Evolutionary conservation across 2,888 invertebrate species (phyloP).

Genomic region (Rhopalosiphum nymphaeae): DNA sequence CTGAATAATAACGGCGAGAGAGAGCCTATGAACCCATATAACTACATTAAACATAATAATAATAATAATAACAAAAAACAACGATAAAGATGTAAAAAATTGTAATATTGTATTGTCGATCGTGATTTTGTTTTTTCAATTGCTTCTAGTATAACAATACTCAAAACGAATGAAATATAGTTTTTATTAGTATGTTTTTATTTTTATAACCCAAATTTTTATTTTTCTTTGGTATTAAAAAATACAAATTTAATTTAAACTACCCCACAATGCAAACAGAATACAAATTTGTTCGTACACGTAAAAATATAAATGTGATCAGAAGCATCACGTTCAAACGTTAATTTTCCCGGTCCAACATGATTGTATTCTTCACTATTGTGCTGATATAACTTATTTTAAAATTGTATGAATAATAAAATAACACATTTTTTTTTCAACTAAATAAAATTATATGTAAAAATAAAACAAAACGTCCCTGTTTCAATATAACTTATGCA

Average conservation of each 20-base stretch:
- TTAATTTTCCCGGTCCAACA: neutral
- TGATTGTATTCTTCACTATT: neutral
- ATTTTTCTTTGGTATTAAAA: neutral
- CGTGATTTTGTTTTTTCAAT: neutral
- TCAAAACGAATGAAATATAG: neutral
- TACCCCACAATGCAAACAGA: neutral
- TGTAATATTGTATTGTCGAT: neutral
- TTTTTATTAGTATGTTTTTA: neutral
- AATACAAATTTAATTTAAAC: slow-evolving; percentile 19
- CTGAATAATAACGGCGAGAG: neutral
- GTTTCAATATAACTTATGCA: neutral
- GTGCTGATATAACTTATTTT: neutral
- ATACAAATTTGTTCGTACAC: neutral
- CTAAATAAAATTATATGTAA: neutral
- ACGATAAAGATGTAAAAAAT: neutral
- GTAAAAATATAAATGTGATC: neutral
- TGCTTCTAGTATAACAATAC: neutral
- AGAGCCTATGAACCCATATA: neutral
- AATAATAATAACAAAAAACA: neutral
- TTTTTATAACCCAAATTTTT: neutral
- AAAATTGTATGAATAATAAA: slow-evolving; percentile 30
- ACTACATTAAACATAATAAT: neutral
- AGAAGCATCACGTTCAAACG: neutral
- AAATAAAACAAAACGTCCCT: neutral
- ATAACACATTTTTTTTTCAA: neutral